These are phyloP conservation scores for Phalloptychus januarius DNA, from an alignment of 2,797 vertebrate genomes.

Conservation along the genomic window DNA sequence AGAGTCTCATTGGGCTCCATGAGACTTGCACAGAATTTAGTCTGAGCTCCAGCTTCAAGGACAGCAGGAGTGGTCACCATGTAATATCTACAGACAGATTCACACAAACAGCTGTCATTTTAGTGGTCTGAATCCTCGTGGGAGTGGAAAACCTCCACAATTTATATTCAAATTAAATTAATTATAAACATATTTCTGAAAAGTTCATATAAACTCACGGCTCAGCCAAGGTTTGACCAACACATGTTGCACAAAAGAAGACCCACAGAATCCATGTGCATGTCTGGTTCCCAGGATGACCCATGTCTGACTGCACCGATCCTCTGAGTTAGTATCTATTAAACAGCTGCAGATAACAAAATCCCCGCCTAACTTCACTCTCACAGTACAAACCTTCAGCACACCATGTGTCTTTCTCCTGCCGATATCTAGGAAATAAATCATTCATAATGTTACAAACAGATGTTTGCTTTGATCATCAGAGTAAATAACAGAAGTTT, in stretches of 20 bases:
- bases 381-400: background rate
- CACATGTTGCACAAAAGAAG: conserved; percentile 44
- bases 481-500: background rate
- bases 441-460: background rate
- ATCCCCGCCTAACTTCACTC: background rate
- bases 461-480: background rate
- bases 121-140: background rate
- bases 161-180: background rate
- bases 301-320: conserved; percentile 11
- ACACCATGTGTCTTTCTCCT: background rate
- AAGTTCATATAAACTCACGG: conserved; percentile 60
- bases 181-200: background rate
- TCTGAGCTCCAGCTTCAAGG: conserved; percentile 65
- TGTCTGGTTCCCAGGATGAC: conserved; percentile 24
- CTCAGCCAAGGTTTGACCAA: conserved; percentile 10
- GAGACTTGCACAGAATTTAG: conserved; percentile 69
- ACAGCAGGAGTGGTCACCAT: conserved; percentile 72
- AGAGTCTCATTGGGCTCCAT: conserved; percentile 71
- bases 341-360: background rate
- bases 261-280: conserved; percentile 55
- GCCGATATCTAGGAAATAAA: background rate
- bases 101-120: background rate
- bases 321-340: background rate
- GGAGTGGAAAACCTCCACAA: background rate
- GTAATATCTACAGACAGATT: conserved; percentile 62